phyloP scores from a whole-genome alignment of 2,797 vertebrate genomes.

The Diglossa cyanea region DNA sequence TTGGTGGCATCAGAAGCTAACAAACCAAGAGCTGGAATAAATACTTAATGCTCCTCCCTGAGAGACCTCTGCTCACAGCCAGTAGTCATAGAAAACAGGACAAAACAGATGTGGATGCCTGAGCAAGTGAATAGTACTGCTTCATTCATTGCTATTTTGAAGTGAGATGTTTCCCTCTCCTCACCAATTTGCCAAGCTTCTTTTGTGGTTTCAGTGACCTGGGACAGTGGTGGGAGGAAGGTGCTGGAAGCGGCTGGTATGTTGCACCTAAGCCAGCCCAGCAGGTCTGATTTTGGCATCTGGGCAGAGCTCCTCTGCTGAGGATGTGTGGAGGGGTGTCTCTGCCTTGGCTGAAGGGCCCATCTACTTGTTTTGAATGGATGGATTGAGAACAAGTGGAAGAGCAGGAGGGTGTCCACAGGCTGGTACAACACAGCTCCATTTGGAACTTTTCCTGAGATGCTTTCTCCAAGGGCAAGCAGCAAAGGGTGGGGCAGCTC shows the following conservation, averaged over 20 bases:
- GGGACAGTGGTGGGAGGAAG: neutral
- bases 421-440: neutral
- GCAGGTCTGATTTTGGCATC: neutral
- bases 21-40: constrained; percentile 39
- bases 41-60: constrained; percentile 46
- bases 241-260: neutral
- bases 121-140: neutral
- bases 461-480: neutral
- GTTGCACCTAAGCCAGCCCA: neutral
- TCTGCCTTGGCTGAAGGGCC: neutral
- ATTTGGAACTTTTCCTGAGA: neutral
- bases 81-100: constrained; percentile 62
- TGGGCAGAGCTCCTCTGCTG: neutral
- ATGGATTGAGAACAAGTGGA: neutral
- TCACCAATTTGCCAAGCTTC: neutral
- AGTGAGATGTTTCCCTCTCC: neutral
- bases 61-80: constrained; percentile 49
- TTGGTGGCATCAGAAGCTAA: constrained; percentile 47
- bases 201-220: neutral
- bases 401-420: accelerated
- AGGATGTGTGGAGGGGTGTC: neutral
- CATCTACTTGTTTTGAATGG: accelerated
- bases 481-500: neutral
- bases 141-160: neutral
- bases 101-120: constrained; percentile 46